Conservation (phyloP, 2,888 invertebrate genomes). For the Drepanosiphum platanoidis region DNA sequence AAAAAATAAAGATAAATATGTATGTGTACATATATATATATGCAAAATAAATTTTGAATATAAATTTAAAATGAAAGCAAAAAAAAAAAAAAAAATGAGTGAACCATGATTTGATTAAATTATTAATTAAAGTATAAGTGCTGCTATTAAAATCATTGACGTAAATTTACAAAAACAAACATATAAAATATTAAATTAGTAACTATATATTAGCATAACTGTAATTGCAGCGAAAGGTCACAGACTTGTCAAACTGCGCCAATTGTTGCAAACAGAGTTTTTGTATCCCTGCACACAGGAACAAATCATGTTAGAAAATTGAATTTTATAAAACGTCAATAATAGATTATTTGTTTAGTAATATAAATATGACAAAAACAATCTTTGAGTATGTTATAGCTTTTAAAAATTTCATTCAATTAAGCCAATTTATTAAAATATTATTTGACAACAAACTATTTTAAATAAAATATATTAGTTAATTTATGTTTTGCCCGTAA, state of each 20-base stretch:
- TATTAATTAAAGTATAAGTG: background rate
- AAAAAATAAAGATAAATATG: background rate
- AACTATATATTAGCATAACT: background rate
- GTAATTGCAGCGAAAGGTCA: constrained; percentile 24
- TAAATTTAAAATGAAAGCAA: background rate
- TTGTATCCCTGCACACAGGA: constrained; percentile 49
- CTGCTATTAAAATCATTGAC: background rate
- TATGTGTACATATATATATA: background rate
- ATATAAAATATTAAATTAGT: constrained; percentile 28
- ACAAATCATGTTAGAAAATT: constrained; percentile 39
- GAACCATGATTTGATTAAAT: background rate
- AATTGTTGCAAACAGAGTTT: constrained; percentile 56
- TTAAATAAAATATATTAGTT: background rate
- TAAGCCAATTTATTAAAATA: background rate
- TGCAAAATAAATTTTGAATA: background rate
- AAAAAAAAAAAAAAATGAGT: background rate
- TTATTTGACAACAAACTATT: background rate
- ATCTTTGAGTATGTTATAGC: background rate
- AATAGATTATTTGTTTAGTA: background rate
- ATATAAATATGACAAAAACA: background rate
- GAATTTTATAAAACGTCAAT: background rate
- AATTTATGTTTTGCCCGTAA: background rate
- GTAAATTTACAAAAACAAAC: background rate
- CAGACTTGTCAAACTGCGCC: constrained; percentile 52
- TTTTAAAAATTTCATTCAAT: background rate